Conservation (phyloP, 2,113 vertebrate species). For the Brachionichthys hirsutus region DNA sequence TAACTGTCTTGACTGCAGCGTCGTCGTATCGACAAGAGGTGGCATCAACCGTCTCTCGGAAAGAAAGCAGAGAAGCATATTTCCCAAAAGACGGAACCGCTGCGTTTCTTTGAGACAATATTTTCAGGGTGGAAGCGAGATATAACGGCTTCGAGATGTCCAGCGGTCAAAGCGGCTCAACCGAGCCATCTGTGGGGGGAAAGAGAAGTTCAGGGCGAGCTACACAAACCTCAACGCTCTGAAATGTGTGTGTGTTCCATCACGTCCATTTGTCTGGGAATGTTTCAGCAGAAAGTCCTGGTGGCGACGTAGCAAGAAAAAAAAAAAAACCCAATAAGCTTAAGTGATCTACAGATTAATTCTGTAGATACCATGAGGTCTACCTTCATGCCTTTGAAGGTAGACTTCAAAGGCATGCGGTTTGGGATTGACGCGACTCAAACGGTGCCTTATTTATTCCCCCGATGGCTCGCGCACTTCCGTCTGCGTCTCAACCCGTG, state of each 20-base stretch:
- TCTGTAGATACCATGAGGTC: no score
- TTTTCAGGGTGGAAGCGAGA: constrained; percentile 7
- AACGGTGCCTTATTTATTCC: no score
- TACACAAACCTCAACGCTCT: not conserved
- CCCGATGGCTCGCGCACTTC: no score
- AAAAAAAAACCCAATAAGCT: no score
- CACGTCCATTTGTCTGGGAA: no score
- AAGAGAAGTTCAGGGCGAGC: not conserved
- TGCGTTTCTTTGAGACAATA: constrained; percentile 6
- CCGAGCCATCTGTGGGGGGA: constrained; percentile 1
- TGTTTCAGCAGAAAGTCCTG: no score
- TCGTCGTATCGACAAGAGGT: no score
- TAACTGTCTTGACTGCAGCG: not conserved
- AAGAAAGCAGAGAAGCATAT: not conserved
- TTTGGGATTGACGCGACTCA: no score
- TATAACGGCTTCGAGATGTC: constrained; percentile 8
- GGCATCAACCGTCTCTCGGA: not conserved
- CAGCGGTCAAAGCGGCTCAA: not conserved
- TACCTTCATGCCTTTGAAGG: no score
- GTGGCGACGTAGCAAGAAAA: no score
- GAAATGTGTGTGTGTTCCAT: no score
- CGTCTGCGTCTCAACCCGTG: constrained; percentile 10
- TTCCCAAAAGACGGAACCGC: not conserved
- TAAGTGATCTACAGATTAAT: not conserved
- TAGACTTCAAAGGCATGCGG: no score